These are phyloP conservation scores for Zygaena filipendulae DNA, from an alignment of 2,888 invertebrate genomes.

Conservation along the genomic window DNA sequence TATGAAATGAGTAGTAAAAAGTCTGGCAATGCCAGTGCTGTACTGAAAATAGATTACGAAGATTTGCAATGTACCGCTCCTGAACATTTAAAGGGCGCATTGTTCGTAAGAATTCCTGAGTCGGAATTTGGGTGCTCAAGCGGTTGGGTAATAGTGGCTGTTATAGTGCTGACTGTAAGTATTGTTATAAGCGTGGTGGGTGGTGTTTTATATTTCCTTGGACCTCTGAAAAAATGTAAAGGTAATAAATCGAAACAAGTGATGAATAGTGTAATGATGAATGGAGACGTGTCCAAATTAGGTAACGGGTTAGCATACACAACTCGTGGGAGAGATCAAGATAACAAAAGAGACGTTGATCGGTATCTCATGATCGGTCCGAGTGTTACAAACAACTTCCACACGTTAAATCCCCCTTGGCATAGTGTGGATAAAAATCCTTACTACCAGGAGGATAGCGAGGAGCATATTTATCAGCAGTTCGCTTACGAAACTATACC, in stretches of 20 bases:
- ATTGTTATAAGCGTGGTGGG: constrained; percentile 63
- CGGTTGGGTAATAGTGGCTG: constrained; percentile 69
- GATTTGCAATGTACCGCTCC: constrained; percentile 70
- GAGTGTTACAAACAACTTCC: constrained; percentile 61
- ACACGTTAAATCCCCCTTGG: constrained; percentile 62
- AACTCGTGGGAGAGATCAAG: constrained; percentile 54
- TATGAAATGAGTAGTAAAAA: constrained; percentile 46
- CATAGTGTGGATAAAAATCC: constrained; percentile 61
- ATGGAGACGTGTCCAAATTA: constrained; percentile 60
- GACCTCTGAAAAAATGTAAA: constrained; percentile 62
- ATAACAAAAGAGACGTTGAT: constrained; percentile 58
- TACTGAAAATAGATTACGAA: constrained; percentile 65
- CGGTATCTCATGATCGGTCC: constrained; percentile 64
- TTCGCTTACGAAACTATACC: constrained; percentile 65
- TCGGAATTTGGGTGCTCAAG: constrained; percentile 72
- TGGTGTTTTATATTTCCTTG: constrained; percentile 59
- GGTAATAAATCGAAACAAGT: constrained; percentile 64
- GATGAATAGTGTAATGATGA: constrained; percentile 63
- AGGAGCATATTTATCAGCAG: constrained; percentile 64
- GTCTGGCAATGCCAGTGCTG: constrained; percentile 40
- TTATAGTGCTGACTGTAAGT: constrained; percentile 62
- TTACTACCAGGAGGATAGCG: constrained; percentile 57
- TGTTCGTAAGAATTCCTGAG: constrained; percentile 69
- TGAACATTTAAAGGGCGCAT: constrained; percentile 58
- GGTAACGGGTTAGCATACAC: constrained; percentile 61